Evolutionary conservation across 2,888 invertebrate species (phyloP), one percentile per base, ranked within the genome.

Genomic region (Coleophora deauratella): DNA sequence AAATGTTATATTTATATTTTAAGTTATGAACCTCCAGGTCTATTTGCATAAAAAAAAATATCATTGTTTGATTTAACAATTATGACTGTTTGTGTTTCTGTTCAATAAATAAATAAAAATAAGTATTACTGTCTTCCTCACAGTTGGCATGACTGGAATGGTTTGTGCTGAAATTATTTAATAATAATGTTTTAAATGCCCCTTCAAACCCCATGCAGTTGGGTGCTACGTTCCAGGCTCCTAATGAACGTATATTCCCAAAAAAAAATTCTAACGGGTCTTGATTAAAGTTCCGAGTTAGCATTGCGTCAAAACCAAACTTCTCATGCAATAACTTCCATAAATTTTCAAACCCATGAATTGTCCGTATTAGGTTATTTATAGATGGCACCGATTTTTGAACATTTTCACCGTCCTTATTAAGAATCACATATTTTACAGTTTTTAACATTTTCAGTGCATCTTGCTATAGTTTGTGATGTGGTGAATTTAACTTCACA

Each of bases 261-360:
- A 50, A 50, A 14, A 49, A 50, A 41, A 41, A 42, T 42, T 50
- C 50, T 9, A 50, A 27, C 10, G 48, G 50, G 30, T 52, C 48
- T 15, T 52, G 48, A 32, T 49, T 49, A 31, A 51, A 47, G 42
- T 43, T 44, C 38, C 44, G 39, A 0, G 37, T 40, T 11, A 49
- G 21, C 31, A 48, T 35, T 7, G n/a, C 3, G 21, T 44, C 38
- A 33, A 44, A 42, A 21, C 21, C 33, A 38, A 38, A 38, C 12
- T 36, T 36, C 3, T 40, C 15, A 28, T 7, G 21, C 15, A 44
- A 31, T 10, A 43, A 11, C 10, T 35, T 37, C 39, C 45, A 48
- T n/a, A 45, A 8, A 9, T 34, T 9, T 37, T 41, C 28, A 28
- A 47, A 30, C 2, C 45, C 47, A 35, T 47, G 43, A 35, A 47